Evolutionary conservation across 2,888 invertebrate genomes (phyloP), one percentile per base, ranked within the genome.

Genomic region (Euproctis similis): DNA sequence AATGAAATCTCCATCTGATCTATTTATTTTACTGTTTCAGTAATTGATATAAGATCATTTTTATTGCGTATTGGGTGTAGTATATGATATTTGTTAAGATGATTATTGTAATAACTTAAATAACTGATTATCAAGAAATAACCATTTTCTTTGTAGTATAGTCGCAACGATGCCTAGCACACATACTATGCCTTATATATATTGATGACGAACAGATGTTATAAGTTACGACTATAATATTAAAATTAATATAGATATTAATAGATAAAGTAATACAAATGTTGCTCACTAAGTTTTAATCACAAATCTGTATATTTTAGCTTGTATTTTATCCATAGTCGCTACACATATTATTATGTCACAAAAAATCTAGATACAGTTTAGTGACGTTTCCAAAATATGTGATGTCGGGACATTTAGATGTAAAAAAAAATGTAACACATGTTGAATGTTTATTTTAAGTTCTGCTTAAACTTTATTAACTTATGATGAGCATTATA

Each of bases 101-200:
- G 4, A 36, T 26, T 28, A 30, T 42, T 47, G 50, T 47, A 50
- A 47, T 50, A 47, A 45, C 39, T 25, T 42, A 47, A 52, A 51
- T 62, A 59, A 65, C 57, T 61, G 53, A 64, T 62, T 61, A 65
- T 62, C 58, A 65, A 59, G 35, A 59, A 63, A 61, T 64, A 61
- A 59, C 52, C 39, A 33, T 38, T 37, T 43, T 41, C 38, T 50
- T 42, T 38, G 39, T 53, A 48, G 47, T 36, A 36, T 45, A 50
- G 45, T 52, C 47, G 43, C 47, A 42, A 53, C 49, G 51, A 54
- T 48, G 57, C 52, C 54, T 60, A 53, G 53, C 49, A 53, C 48
- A 53, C 48, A 56, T 60, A 60, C 59, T 51, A 55, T 56, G 62
- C 61, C 62, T 63, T 62, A 59, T 42, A 39, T n/a, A n/a, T n/a